A percentile compares a stretch with the other conserved stretches of the same genome.
Conservation (phyloP, 1,140 invertebrate species). For the Drosophila navojoa region DNA sequence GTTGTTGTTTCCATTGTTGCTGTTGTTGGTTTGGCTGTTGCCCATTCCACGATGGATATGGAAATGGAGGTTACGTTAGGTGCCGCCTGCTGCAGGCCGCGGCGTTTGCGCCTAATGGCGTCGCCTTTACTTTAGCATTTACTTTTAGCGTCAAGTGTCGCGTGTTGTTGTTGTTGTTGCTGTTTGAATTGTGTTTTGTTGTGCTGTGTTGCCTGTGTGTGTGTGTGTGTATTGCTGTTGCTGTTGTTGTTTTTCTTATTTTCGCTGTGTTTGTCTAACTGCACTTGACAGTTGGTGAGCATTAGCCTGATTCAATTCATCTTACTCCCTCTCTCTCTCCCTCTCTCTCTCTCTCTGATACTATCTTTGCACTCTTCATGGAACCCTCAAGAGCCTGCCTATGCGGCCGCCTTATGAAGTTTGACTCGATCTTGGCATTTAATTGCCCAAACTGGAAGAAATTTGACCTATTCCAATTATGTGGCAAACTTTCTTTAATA, state of each 20-base stretch:
- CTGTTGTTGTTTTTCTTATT: constrained; percentile 44
- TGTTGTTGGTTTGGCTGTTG: constrained; percentile 24
- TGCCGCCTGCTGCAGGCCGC: constrained; percentile 55
- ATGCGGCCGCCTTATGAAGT: constrained; percentile 1
- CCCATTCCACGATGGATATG: constrained; percentile 42
- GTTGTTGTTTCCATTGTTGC: constrained; percentile 27
- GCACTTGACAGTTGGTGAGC: constrained; percentile 77
- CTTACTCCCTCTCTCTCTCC: background rate
- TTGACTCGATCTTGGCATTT: constrained; percentile 60
- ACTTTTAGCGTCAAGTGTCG: constrained; percentile 75
- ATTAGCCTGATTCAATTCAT: constrained; percentile 77
- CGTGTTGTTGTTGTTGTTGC: constrained; percentile 15
- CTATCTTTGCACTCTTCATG: constrained; percentile 30
- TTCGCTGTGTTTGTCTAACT: constrained; percentile 72
- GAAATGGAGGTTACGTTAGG: constrained; percentile 31
- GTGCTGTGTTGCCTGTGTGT: constrained; percentile 11
- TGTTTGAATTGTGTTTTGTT: constrained; percentile 16
- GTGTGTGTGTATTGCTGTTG: constrained; percentile 25
- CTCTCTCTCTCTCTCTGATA: background rate
- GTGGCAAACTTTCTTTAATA: constrained; percentile 44
- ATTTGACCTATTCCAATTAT: constrained; percentile 50
- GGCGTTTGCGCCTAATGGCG: constrained; percentile 69
- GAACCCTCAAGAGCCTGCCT: background rate
- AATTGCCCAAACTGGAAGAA: constrained; percentile 54
- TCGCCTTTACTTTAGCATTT: constrained; percentile 60